These are phyloP conservation scores for Premnoplex brunnescens DNA, from an alignment of 2,797 vertebrate species.

Conservation along the genomic window DNA sequence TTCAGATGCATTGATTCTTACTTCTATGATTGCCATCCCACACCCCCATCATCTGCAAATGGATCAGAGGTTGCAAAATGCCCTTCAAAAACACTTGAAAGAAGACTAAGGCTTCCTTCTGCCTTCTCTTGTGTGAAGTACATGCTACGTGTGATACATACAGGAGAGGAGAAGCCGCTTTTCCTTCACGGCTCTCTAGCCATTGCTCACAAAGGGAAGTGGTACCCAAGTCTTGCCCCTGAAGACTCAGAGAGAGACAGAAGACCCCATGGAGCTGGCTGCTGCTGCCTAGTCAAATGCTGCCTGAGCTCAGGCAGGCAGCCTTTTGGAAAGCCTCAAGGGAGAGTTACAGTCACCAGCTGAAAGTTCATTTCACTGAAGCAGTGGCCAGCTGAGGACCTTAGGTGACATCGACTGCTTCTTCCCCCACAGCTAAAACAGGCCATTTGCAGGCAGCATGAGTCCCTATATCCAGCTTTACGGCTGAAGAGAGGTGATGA, in stretches of 20 bases:
- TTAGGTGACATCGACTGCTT: background rate
- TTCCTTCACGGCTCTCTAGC: background rate
- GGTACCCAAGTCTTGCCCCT: background rate
- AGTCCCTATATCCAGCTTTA: background rate
- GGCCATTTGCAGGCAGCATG: background rate
- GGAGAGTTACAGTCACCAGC: background rate
- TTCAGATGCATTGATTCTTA: background rate
- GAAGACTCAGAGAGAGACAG: background rate
- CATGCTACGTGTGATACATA: background rate
- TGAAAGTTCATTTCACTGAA: background rate
- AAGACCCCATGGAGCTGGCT: background rate
- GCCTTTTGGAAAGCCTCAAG: background rate
- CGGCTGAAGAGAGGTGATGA: background rate
- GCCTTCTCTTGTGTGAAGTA: accelerated
- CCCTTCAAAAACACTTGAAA: background rate
- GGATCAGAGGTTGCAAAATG: background rate
- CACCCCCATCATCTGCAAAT: background rate
- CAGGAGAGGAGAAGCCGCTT: background rate
- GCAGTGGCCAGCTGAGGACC: background rate
- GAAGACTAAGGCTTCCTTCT: background rate
- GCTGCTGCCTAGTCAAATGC: background rate
- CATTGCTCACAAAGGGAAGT: background rate
- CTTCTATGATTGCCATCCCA: background rate
- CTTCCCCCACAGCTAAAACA: background rate
- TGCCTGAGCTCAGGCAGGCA: background rate